Conservation (phyloP, 2,888 invertebrate genomes). For the Mellilla xanthometata region DNA sequence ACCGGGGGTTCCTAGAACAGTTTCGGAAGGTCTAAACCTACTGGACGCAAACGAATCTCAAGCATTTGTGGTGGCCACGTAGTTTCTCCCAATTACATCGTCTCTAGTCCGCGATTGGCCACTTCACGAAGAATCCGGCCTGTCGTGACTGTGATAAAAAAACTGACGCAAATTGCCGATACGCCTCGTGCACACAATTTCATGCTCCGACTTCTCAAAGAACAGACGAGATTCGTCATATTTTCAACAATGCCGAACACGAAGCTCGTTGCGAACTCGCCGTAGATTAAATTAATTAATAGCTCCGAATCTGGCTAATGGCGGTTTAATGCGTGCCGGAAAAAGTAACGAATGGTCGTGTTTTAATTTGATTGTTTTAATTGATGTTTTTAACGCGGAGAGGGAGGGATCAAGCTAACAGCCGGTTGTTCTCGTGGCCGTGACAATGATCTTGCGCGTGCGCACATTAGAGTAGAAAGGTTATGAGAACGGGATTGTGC, state of each 20-base stretch:
- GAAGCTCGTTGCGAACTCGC: conserved; percentile 40
- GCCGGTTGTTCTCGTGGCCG: conserved; percentile 35
- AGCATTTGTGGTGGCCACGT: conserved; percentile 73
- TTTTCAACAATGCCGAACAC: conserved; percentile 54
- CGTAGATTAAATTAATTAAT: conserved; percentile 58
- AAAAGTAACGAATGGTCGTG: conserved; percentile 40
- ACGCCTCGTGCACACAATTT: conserved; percentile 82
- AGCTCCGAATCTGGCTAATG: conserved; percentile 56
- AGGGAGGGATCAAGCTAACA: conserved; percentile 27
- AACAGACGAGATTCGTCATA: conserved; percentile 78
- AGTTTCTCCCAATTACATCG: conserved; percentile 81
- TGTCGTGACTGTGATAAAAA: conserved; percentile 80
- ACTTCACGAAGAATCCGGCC: conserved; percentile 72
- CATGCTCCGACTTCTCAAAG: conserved; percentile 70
- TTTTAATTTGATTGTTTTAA: conserved; percentile 60
- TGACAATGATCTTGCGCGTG: conserved; percentile 49
- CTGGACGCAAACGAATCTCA: conserved; percentile 63
- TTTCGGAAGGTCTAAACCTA: conserved; percentile 52
- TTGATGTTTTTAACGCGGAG: conserved; percentile 46
- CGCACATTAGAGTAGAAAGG: conserved; percentile 51
- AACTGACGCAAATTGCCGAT: conserved; percentile 81
- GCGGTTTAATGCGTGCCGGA: conserved; percentile 57
- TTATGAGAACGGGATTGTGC: conserved; percentile 36
- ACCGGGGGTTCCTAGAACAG: conserved; percentile 37
- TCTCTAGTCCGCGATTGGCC: conserved; percentile 75